Percentiles rank a stretch among this genome's conserved stretches.
Conservation (phyloP, 1,140 invertebrate species). For the Micrasema longulum region DNA sequence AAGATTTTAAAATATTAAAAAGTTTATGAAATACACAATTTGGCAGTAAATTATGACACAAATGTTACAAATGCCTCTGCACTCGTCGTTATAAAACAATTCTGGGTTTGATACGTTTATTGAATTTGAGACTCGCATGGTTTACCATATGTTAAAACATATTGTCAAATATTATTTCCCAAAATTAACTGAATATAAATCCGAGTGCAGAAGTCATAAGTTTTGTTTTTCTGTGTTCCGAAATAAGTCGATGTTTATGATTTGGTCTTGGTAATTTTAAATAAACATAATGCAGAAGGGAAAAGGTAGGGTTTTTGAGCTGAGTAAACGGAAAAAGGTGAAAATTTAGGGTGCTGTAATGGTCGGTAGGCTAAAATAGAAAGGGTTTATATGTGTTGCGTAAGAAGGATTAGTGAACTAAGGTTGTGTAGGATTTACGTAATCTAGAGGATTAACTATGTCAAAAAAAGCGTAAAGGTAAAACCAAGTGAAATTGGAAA, state of each 20-base stretch:
- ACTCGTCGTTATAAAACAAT: slow-evolving; percentile 20
- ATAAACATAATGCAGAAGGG: background rate
- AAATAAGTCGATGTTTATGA: background rate
- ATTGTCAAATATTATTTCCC: background rate
- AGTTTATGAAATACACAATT: background rate
- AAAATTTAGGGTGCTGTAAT: no score
- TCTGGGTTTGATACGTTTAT: background rate
- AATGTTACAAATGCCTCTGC: slow-evolving; percentile 3
- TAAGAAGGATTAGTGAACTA: background rate
- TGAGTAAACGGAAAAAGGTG: background rate
- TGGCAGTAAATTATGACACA: background rate
- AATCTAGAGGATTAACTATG: background rate
- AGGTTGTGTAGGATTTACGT: slow-evolving; percentile 3
- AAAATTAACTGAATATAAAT: slow-evolving; percentile 4
- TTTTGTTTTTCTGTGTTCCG: background rate
- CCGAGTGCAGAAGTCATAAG: slow-evolving; percentile 20
- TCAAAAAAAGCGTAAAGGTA: background rate
- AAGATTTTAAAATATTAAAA: slow-evolving; percentile 18
- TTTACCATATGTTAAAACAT: background rate
- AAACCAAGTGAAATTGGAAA: background rate
- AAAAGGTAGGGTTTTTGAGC: background rate
- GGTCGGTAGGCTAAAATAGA: background rate
- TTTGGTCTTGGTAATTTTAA: background rate
- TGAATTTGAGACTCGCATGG: slow-evolving; percentile 35
- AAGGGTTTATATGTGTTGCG: background rate